These are phyloP conservation scores for Denticeps clupeoides DNA, from an alignment of 2,797 vertebrate species.

Conservation along the genomic window DNA sequence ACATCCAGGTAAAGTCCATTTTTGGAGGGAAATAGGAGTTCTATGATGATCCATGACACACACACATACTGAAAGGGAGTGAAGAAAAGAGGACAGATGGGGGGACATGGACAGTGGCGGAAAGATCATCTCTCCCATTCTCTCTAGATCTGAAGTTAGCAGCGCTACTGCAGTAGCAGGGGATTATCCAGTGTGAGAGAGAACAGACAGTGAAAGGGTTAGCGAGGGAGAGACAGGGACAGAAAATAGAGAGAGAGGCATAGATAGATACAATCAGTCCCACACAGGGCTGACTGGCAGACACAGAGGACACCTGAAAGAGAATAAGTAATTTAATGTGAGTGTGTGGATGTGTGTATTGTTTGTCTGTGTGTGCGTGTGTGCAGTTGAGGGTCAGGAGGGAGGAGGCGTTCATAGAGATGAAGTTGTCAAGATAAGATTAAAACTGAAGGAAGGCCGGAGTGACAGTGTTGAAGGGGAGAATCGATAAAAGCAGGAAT, in stretches of 20 bases:
- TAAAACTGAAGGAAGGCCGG: conserved; percentile 18
- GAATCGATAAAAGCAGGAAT: conserved; percentile 47
- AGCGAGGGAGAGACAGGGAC: background rate
- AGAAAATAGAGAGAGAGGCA: background rate
- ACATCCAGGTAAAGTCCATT: no score
- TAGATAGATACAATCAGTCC: conserved; percentile 7
- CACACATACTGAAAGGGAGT: conserved; percentile 38
- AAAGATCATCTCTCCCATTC: background rate
- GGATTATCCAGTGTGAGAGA: background rate
- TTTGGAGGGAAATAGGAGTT: no score
- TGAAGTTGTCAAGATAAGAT: conserved; percentile 35
- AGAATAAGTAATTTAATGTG: conserved; percentile 13
- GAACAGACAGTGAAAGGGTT: background rate
- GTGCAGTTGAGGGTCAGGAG: conserved; percentile 6
- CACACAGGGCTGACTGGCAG: conserved; percentile 1
- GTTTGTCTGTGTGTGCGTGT: background rate
- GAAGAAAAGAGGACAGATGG: background rate
- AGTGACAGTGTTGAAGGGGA: conserved; percentile 17
- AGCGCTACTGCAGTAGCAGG: background rate
- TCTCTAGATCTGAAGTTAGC: background rate
- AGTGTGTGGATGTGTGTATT: conserved; percentile 7
- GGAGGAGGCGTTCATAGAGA: conserved; percentile 11
- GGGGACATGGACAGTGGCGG: background rate
- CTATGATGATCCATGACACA: no score
- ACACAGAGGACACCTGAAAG: conserved; percentile 22